Conservation (phyloP, 2,113 vertebrate species). For the Thermophis baileyi region DNA sequence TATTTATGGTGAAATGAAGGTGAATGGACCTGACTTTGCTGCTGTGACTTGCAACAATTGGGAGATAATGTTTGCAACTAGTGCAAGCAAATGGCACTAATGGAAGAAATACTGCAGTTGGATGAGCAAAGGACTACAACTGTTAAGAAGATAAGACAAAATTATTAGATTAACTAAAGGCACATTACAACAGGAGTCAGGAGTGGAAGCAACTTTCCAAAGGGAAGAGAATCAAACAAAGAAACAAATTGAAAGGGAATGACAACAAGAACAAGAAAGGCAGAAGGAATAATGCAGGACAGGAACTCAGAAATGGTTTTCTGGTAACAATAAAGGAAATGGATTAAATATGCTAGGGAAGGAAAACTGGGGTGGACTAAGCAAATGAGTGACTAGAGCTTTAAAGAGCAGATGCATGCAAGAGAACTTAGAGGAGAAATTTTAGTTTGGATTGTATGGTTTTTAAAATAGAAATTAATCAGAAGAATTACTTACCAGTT, state of each 20-base stretch:
- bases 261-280: neutral
- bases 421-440: neutral
- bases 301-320: neutral
- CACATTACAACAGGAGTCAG: neutral
- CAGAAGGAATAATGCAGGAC: neutral
- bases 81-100: neutral
- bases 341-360: neutral
- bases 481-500: neutral
- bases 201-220: neutral
- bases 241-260: neutral
- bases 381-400: neutral
- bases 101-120: neutral
- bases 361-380: neutral
- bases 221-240: neutral
- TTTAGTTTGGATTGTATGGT: neutral
- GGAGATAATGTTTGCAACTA: neutral
- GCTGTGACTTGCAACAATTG: neutral
- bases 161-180: neutral
- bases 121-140: neutral
- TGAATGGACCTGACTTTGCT: neutral
- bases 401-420: neutral
- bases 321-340: neutral
- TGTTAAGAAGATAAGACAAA: neutral
- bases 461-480: neutral
- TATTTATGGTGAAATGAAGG: neutral